Evolutionary conservation across 1,140 invertebrate species (phyloP).

Genomic region (Caenorhabditis inopinata): DNA sequence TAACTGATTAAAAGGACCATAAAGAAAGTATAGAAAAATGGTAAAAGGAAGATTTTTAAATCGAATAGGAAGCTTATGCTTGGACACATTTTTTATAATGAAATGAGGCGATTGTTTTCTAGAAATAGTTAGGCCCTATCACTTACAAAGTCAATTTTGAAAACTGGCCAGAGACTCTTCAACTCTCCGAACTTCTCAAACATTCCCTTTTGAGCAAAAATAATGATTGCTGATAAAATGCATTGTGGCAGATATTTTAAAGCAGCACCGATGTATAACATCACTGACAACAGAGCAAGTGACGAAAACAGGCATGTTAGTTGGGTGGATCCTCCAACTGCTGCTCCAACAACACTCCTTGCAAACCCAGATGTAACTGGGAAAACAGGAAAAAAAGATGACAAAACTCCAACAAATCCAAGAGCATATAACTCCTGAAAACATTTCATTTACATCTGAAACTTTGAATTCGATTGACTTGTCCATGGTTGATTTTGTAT

Average conservation of each 20-base stretch:
- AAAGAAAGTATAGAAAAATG: background rate
- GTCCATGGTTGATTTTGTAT: slow-evolving; percentile 63
- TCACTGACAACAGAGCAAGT: slow-evolving; percentile 57
- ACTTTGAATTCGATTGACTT: slow-evolving; percentile 34
- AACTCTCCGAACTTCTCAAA: slow-evolving; percentile 60
- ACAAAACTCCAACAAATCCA: slow-evolving; percentile 61
- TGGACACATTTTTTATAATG: no score
- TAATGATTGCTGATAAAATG: slow-evolving; percentile 61
- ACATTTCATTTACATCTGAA: background rate
- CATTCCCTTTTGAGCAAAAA: slow-evolving; percentile 57
- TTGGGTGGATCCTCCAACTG: slow-evolving; percentile 61
- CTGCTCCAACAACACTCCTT: slow-evolving; percentile 58
- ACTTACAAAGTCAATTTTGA: slow-evolving; percentile 63
- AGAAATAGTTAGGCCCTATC: no score
- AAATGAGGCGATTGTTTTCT: background rate
- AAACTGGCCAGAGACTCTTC: slow-evolving; percentile 58
- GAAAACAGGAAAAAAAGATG: slow-evolving; percentile 64
- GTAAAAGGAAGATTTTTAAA: background rate
- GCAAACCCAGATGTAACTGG: slow-evolving; percentile 66
- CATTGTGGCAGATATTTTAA: slow-evolving; percentile 64
- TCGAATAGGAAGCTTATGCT: no score
- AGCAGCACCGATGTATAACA: slow-evolving; percentile 61
- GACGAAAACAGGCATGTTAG: slow-evolving; percentile 63
- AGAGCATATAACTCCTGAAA: slow-evolving; percentile 61
- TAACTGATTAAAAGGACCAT: background rate